These are phyloP conservation scores for Heliothis peltigera DNA, from an alignment of 2,888 invertebrate genomes.

Conservation along the genomic window DNA sequence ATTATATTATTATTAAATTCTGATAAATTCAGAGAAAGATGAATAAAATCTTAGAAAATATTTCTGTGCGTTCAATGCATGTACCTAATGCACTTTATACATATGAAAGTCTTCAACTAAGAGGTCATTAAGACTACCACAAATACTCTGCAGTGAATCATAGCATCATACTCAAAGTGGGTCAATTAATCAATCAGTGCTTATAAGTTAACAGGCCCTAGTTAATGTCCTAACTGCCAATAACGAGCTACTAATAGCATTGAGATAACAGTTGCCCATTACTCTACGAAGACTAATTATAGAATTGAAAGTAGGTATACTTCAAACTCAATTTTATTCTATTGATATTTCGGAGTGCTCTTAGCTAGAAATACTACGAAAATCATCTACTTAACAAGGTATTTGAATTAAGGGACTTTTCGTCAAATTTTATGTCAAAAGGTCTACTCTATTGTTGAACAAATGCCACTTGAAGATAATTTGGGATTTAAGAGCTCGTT, in stretches of 20 bases:
- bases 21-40: conserved; percentile 22
- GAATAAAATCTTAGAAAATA: conserved; percentile 18
- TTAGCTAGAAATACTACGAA: too few species aligned
- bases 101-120: conserved; percentile 22
- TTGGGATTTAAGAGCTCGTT: not conserved
- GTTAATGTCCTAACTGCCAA: conserved; percentile 35
- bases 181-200: conserved; percentile 60
- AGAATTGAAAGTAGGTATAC: too few species aligned
- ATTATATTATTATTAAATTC: not conserved
- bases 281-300: conserved; percentile 8
- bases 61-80: conserved; percentile 15
- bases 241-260: conserved; percentile 29
- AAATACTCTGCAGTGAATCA: conserved; percentile 49
- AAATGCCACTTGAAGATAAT: not conserved
- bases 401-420: too few species aligned
- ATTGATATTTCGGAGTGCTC: too few species aligned
- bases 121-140: conserved; percentile 37
- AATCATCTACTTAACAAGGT: too few species aligned
- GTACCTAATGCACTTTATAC: conserved; percentile 39
- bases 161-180: conserved; percentile 37
- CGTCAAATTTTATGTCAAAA: too few species aligned
- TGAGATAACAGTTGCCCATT: conserved; percentile 24
- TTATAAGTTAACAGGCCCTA: conserved; percentile 30
- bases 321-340: too few species aligned
- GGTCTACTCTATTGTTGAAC: not conserved